Evolutionary conservation across 2,888 invertebrate species (phyloP).

Genomic region (Glyphotaelius pellucidus): DNA sequence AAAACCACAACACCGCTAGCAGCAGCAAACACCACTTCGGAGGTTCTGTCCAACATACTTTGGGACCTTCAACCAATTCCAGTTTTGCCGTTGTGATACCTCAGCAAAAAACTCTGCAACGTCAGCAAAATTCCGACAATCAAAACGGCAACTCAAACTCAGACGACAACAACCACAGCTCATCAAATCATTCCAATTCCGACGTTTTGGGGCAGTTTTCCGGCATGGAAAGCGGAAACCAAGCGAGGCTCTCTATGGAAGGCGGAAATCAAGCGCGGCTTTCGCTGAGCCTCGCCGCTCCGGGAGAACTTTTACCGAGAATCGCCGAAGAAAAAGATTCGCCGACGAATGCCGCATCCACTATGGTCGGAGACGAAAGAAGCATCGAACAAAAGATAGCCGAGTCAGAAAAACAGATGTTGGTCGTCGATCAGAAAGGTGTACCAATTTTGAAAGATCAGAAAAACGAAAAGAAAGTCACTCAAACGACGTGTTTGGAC

Average conservation of each 20-base stretch:
- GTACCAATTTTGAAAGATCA: constrained; percentile 13
- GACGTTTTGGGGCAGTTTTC: constrained; percentile 56
- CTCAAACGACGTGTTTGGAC: constrained; percentile 44
- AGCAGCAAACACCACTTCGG: constrained; percentile 57
- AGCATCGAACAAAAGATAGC: constrained; percentile 60
- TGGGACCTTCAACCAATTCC: constrained; percentile 65
- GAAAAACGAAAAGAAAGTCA: constrained; percentile 45
- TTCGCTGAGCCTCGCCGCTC: constrained; percentile 74
- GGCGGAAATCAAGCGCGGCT: constrained; percentile 68
- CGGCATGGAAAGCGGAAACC: constrained; percentile 65
- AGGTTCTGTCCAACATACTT: constrained; percentile 64
- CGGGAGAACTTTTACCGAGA: constrained; percentile 83
- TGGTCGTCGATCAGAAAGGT: constrained; percentile 53
- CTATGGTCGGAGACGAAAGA: constrained; percentile 55
- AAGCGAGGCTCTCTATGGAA: constrained; percentile 68
- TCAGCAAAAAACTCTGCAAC: constrained; percentile 61
- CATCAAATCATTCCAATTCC: constrained; percentile 18
- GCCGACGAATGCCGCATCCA: constrained; percentile 78
- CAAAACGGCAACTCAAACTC: constrained; percentile 30
- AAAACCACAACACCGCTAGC: constrained; percentile 51
- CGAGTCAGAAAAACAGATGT: constrained; percentile 60
- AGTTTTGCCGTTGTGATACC: constrained; percentile 66
- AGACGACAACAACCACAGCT: constrained; percentile 48
- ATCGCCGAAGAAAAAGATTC: constrained; percentile 94
- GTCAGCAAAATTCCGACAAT: constrained; percentile 49